phyloP scores from a whole-genome alignment of 2,113 vertebrate species.

The Ahaetulla prasina region DNA sequence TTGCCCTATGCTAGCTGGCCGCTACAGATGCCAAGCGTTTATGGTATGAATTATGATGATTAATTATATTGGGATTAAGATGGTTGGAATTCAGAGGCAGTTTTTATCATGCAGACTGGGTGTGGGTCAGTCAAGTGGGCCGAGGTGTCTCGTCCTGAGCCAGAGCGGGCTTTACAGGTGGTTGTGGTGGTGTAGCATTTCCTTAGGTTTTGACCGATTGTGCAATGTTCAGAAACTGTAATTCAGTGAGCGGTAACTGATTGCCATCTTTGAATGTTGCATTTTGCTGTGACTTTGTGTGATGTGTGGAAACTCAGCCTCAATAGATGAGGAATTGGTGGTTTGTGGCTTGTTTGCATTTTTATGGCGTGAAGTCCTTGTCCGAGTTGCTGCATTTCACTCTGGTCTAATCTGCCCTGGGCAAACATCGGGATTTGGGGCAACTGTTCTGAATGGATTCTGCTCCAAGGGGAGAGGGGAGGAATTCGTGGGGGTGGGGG shows the following conservation, averaged over 20 bases:
- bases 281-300: background rate
- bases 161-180: background rate
- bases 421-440: background rate
- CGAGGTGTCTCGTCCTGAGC: background rate
- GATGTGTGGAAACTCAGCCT: background rate
- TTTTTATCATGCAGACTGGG: background rate
- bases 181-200: background rate
- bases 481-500: background rate
- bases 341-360: background rate
- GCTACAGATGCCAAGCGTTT: slow-evolving; percentile 2
- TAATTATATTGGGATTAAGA: background rate
- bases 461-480: background rate
- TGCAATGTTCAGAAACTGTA: background rate
- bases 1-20: slow-evolving; percentile 49
- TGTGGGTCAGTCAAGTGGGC: background rate
- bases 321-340: background rate
- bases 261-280: background rate
- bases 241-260: background rate
- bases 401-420: background rate
- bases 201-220: background rate
- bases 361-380: background rate
- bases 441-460: background rate
- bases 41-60: background rate
- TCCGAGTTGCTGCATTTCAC: background rate
- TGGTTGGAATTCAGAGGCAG: background rate